Base-by-base conservation (phyloP, 2,888 invertebrate genomes). In the Phaedon cochleariae region DNA sequence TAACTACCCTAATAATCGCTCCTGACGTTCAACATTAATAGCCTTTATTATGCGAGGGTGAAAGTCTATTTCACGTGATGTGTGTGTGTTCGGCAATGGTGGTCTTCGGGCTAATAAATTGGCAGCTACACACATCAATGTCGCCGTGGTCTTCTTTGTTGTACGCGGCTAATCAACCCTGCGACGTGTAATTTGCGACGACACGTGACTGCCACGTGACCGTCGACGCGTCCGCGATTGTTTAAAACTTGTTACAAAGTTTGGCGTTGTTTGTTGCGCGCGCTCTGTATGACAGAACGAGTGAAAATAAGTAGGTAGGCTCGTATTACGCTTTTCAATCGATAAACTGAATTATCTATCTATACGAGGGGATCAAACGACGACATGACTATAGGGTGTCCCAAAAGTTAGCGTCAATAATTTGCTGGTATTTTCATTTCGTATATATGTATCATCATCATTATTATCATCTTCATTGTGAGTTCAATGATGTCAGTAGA, bases 81-180 rank as follows among this genome's bases (percentile, higher is more conserved):
- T n/a, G 41, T 34, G 34, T 41, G 51, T 64, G 60, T 68, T 75
- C 72, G 72, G 72, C 70, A 68, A 72, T 75, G 78, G 78, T 76
- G 79, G 77, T 78, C 78, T 75, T 73, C 76, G 73, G 64, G 74
- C 78, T 81, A 81, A 81, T 81, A 83, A 83, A 83, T 83, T 83
- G 83, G 81, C 79, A 83, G 83, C 81, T 83, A 83, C 81, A 83
- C 82, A 83, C 81, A 82, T 84, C 83, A 83, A 83, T 78, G 83
- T 83, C 83, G 82, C 75, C 77, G 73, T 79, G 78, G 79, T 77
- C 79, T 77, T 77, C 80, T 82, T 82, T 82, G 81, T 82, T 76
- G 73, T 74, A 75, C 77, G 74, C 77, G 68, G 68, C 81, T 82
- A 82, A 82, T 82, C 81, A 80, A 80, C 72, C 76, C 71, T 77